Base-by-base conservation (phyloP, 2,113 vertebrate species). In the Alectura lathami region DNA sequence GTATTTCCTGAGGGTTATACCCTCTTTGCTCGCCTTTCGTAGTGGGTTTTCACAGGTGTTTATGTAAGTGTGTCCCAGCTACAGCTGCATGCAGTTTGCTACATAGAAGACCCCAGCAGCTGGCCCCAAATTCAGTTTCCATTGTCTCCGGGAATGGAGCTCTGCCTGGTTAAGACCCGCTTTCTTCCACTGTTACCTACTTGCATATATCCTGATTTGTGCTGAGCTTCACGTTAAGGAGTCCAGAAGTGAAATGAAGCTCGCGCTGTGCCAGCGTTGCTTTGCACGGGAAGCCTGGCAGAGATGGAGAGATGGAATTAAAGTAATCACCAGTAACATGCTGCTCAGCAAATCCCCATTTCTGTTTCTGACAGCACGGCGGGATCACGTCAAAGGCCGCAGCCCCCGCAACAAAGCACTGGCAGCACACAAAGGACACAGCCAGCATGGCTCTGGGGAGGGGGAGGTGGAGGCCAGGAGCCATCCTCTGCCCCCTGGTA, bases 401-500 rank as follows among this genome's bases (percentile, higher is more conserved):
- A 47, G 69, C 43, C 64, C 26, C 57, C 0, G 1, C 63, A 68
- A 67, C 74, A 83, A 91, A 94, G 45, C 26, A 1, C 74, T 83
- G 86, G 73, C 93, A 90, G 54, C 1, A 2, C 89, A 43, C 32
- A 63, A 88, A 74, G 6, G 3, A 63, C 51, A 53, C 79, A 53
- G 69, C 51, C 13, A 82, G 70, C 22, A 77, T 84, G 70, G 69
- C 82, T 53, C 53, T 59, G 79, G 72, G 84, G 75, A 7, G 30
- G 80, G 75, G 79, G 87, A 83, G 84, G 93, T 69, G 77, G 73
- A 89, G 88, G 91, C 69, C 56, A 93, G 90, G 93, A 68, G 69
- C 64, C 60, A 92, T 95, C 74, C 87, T 83, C 91, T 95, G 64
- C 70, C 83, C 93, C 86, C 77, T 78, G 73, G 78, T 93, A 90